These are phyloP conservation scores for Drosophila tsacasi DNA, from an alignment of 1,140 invertebrate genomes.

Conservation along the genomic window DNA sequence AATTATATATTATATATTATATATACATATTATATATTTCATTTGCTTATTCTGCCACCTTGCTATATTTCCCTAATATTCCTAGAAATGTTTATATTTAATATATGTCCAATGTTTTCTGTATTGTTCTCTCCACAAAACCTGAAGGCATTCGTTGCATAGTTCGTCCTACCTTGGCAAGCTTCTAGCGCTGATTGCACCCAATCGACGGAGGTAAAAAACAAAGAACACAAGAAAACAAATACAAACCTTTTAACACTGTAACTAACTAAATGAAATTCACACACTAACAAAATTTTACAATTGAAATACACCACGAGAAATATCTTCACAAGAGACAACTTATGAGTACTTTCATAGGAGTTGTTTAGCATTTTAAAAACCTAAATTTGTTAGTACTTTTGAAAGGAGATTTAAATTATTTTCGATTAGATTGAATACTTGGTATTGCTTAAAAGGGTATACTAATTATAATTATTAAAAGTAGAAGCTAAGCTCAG, in stretches of 20 bases:
- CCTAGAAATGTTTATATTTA: slow-evolving; percentile 6
- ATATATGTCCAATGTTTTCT: slow-evolving; percentile 35
- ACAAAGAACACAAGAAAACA: slow-evolving; percentile 3
- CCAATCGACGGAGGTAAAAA: slow-evolving; percentile 47
- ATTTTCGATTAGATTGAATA: too few species aligned
- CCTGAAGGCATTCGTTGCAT: slow-evolving; percentile 47
- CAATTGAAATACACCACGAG: background rate
- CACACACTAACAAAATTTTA: background rate
- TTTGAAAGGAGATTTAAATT: too few species aligned
- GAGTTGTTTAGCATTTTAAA: background rate
- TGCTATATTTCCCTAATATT: background rate
- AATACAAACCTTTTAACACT: background rate
- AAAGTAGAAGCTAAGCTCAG: background rate
- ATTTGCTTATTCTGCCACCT: background rate
- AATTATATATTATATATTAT: background rate
- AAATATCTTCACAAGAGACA: background rate
- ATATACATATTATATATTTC: background rate
- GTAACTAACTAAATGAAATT: slow-evolving; percentile 7
- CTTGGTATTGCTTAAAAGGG: too few species aligned
- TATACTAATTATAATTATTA: too few species aligned
- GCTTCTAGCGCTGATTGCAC: slow-evolving; percentile 47
- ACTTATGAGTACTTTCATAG: background rate
- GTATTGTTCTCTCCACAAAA: slow-evolving; percentile 38
- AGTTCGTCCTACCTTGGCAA: slow-evolving; percentile 49
- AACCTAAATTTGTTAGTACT: too few species aligned